These are phyloP conservation scores for Cheilosia scutellata DNA, from an alignment of 2,888 invertebrate genomes.

Conservation along the genomic window DNA sequence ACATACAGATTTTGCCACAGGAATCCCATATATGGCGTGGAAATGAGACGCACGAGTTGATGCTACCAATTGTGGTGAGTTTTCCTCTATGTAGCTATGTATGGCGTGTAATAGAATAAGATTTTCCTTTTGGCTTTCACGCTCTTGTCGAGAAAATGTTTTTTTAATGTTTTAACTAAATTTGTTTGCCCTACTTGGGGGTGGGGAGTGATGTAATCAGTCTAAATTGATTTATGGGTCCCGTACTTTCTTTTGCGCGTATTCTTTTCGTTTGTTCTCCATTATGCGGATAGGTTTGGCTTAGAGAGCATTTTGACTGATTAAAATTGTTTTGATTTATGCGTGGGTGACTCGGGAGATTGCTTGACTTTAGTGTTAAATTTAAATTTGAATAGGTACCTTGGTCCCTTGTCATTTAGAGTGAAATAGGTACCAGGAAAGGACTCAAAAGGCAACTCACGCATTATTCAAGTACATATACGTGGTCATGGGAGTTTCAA, in stretches of 20 bases:
- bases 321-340: conserved; percentile 16
- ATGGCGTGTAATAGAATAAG: conserved; percentile 2
- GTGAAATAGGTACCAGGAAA: too few relatives aligned
- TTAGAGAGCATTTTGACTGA: conserved; percentile 16
- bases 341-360: neutral
- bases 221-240: conserved; percentile 39
- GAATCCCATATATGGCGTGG: conserved; percentile 89
- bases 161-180: conserved; percentile 48
- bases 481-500: too few relatives aligned
- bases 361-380: neutral
- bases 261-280: neutral
- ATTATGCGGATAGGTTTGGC: conserved; percentile 11
- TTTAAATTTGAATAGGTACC: neutral
- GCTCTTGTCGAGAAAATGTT: neutral
- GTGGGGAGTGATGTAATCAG: conserved; percentile 46
- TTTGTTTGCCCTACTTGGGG: conserved; percentile 21
- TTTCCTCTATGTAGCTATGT: conserved; percentile 1
- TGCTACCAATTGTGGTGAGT: conserved; percentile 88
- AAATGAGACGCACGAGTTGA: conserved; percentile 89
- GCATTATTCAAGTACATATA: too few relatives aligned
- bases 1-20: conserved; percentile 87
- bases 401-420: too few relatives aligned
- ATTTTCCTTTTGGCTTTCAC: neutral
- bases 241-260: neutral
- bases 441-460: too few relatives aligned